These are phyloP conservation scores for Heliconius melpomene DNA, from an alignment of 1,140 invertebrate genomes.

Conservation along the genomic window DNA sequence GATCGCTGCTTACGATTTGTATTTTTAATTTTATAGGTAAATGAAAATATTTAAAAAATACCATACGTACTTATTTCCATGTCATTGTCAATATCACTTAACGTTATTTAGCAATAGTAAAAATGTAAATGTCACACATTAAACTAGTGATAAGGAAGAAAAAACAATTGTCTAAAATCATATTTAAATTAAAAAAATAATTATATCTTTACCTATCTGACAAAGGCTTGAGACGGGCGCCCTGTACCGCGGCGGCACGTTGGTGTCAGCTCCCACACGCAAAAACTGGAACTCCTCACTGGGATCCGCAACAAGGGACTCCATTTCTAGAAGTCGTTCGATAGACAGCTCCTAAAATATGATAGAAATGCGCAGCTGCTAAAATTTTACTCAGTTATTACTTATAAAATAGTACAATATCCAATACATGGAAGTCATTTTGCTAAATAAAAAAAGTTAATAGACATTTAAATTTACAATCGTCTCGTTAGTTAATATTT, in stretches of 20 bases:
- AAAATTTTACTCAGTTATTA: not conserved
- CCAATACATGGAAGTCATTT: too few relatives aligned
- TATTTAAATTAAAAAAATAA: not conserved
- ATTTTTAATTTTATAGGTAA: too few relatives aligned
- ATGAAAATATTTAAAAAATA: too few relatives aligned
- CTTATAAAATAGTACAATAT: not conserved
- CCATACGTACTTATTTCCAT: too few relatives aligned
- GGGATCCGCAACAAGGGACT: slow-evolving; percentile 74
- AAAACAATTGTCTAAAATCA: too few relatives aligned
- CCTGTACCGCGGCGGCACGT: slow-evolving; percentile 73
- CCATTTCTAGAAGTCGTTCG: slow-evolving; percentile 76
- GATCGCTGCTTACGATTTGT: too few relatives aligned
- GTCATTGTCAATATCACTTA: too few relatives aligned
- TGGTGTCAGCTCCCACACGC: slow-evolving; percentile 72
- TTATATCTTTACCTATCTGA: slow-evolving; percentile 69
- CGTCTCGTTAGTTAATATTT: not conserved
- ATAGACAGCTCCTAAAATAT: slow-evolving; percentile 74
- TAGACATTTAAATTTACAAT: too few relatives aligned
- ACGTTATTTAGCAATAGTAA: too few relatives aligned
- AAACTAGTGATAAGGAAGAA: not conserved
- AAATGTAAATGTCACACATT: too few relatives aligned
- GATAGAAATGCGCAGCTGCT: not conserved
- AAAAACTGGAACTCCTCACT: slow-evolving; percentile 77
- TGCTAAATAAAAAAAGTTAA: too few relatives aligned
- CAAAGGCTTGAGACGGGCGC: slow-evolving; percentile 78